Base-by-base conservation (phyloP, 2,113 vertebrate species). In the Notarius lentiginosus region DNA sequence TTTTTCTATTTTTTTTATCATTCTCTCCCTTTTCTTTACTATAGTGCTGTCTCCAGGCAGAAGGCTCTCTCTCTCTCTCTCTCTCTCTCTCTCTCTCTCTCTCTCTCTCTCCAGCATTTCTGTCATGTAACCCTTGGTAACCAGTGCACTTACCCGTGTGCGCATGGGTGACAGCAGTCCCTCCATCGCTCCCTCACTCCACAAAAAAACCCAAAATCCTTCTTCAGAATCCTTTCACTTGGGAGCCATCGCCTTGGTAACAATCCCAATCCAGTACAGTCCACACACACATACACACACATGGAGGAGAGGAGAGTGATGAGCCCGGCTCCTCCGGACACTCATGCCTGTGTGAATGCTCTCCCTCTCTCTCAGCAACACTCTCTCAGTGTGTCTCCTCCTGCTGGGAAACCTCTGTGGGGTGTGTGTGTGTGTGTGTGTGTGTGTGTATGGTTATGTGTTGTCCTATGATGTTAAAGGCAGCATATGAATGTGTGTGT, bases 131-230 rank as follows among this genome's bases (percentile, higher is more conserved):
- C 91, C 89, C 92, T 72, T 91, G 88, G 91, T 92, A 93, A 93
- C 94, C 88, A 87, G 49, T 70, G 77, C 84, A 94, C 94, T 91
- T 92, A 95, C 95, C 95, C 95, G 92, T 2, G 95, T 95, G 86
- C 94, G 94, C 94, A 95, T 95, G 77, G 94, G 94, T 91, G 95
- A 95, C 89, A 95, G 93, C 79, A 95, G 94, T 91, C 95, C 95
- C 91, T 95, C 95, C 95, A 95, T 95, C 89, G 89, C 92, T 87
- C 90, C 83, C 27, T 89, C 84, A 81, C 70, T 86, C 88, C 90
- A 86, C 58, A 86, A 68, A 75, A 66, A 84, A 47, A 53, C 82
- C 84, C 58, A 77, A 84, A 90, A 87, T 86, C 86, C 86, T 84
- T 81, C 24, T 55, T 18, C 53, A 60, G 34, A 79, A 79, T 82